phyloP scores from a whole-genome alignment of 2,888 invertebrate genomes.

The Acanthosepion esculentum region DNA sequence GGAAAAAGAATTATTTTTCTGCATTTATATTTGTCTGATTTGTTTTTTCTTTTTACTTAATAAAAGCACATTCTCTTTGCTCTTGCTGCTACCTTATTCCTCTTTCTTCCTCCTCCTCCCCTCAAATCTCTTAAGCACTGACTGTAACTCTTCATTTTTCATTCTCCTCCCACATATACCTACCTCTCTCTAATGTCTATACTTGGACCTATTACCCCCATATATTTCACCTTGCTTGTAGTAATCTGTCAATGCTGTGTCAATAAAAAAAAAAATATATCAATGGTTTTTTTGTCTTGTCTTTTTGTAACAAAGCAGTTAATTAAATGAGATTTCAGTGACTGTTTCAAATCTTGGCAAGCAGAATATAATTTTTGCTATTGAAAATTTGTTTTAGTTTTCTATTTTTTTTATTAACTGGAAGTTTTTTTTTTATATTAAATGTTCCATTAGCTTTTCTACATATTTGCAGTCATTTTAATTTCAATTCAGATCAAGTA shows the following conservation, averaged over 20 bases:
- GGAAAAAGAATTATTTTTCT: no score
- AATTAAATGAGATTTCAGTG: neutral
- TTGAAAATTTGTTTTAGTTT: no score
- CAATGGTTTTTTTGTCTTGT: slow-evolving; percentile 4
- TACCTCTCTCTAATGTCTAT: slow-evolving; percentile 1
- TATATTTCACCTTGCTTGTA: slow-evolving; percentile 59
- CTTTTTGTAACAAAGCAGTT: neutral
- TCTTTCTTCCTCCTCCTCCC: neutral
- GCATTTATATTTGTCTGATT: no score
- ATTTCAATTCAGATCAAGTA: no score
- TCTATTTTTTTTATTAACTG: no score
- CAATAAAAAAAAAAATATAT: slow-evolving; percentile 55
- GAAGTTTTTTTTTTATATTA: no score
- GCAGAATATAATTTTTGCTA: no score
- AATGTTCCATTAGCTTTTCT: no score
- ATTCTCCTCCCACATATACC: neutral
- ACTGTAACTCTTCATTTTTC: neutral
- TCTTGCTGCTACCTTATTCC: neutral
- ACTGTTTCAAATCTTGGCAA: neutral
- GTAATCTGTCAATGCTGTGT: slow-evolving; percentile 68
- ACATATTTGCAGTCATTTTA: no score
- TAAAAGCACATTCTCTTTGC: neutral
- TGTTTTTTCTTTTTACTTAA: neutral
- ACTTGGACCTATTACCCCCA: neutral
- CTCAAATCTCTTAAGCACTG: neutral